Conservation (phyloP, 2,113 vertebrate genomes). For the Sinocyclocheilus anshuiensis region DNA sequence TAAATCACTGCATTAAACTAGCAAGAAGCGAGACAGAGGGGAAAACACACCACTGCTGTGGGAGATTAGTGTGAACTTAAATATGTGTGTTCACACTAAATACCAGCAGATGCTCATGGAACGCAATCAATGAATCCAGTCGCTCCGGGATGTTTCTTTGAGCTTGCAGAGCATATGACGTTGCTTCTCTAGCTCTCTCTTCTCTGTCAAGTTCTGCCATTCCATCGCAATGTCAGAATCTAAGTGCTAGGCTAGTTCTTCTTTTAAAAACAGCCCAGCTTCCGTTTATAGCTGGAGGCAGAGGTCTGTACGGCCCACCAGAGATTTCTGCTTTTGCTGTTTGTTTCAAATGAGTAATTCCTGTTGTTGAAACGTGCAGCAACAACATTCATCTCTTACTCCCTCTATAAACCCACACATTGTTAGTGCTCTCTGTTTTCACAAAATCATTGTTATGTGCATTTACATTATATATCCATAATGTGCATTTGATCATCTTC, state of each 20-base stretch:
- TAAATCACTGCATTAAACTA: neutral
- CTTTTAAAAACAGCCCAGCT: slow-evolving; percentile 4
- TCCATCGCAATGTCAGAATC: slow-evolving; percentile 4
- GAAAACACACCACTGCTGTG: neutral
- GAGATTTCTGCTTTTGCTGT: slow-evolving; percentile 31
- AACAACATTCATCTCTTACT: neutral
- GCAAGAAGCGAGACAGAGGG: neutral
- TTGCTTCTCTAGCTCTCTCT: neutral
- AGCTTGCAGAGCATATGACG: neutral
- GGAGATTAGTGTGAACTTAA: slow-evolving; percentile 16
- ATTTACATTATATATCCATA: too few species aligned
- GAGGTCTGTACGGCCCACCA: slow-evolving; percentile 22
- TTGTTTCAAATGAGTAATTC: slow-evolving; percentile 49
- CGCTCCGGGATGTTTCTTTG: slow-evolving; percentile 4
- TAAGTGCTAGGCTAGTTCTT: neutral
- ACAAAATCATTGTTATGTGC: neutral
- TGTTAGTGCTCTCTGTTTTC: neutral
- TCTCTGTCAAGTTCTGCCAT: neutral
- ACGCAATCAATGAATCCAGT: slow-evolving; percentile 19
- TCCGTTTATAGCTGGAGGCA: slow-evolving; percentile 28
- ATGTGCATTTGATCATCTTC: too few species aligned
- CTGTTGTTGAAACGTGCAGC: slow-evolving; percentile 36
- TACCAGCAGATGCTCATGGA: slow-evolving; percentile 18
- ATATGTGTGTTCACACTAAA: slow-evolving; percentile 13
- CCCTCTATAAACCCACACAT: neutral